Base-by-base conservation (phyloP, 2,888 invertebrate genomes). In the Cybosia mesomella region DNA sequence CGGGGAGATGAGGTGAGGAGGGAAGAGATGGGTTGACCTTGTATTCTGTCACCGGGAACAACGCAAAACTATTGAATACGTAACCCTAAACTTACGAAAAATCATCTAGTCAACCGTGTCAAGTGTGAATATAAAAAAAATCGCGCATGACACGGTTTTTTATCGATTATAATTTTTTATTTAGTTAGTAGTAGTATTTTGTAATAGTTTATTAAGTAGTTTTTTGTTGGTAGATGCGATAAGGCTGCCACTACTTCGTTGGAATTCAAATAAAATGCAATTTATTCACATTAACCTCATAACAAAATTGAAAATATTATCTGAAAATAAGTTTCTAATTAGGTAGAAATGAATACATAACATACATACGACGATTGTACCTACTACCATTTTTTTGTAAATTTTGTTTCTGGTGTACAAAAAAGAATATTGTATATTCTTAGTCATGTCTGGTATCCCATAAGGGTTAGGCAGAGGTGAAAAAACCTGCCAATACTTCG, bases 71-170 rank as follows among this genome's bases (percentile, higher is more conserved):
- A 21, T 60, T 28, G 0, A 21, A 18, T 10, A 54, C 18, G n/a
- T 70, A 73, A 70, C 73, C 53, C 70, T 59, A 73, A 75, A 65
- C 59, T 39, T 28, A 58, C 59, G 15, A n/a, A 36, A 67, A 71
- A 58, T 55, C 11, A 55, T 55, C 59, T 62, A 75, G 71, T 72
- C 73, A 66, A 70, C 68, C 79, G 80, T 80, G 81, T 74, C 81
- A 81, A 74, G 74, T 70, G 71, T 73, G 58, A 71, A 76, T 66
- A 64, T 67, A 71, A 58, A 61, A 59, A 71, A 55, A 59, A 15
- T 60, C 57, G 21, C 63, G 61, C 68, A 70, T 68, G 68, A 61
- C 71, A 63, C 67, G 58, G 24, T n/a, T 18, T 55, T 62, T 63
- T 68, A 66, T 3, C 61, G 58, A 67, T 74, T 63, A 66, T 58